phyloP scores from a whole-genome alignment of 2,113 vertebrate genomes.

The Scomber scombrus region DNA sequence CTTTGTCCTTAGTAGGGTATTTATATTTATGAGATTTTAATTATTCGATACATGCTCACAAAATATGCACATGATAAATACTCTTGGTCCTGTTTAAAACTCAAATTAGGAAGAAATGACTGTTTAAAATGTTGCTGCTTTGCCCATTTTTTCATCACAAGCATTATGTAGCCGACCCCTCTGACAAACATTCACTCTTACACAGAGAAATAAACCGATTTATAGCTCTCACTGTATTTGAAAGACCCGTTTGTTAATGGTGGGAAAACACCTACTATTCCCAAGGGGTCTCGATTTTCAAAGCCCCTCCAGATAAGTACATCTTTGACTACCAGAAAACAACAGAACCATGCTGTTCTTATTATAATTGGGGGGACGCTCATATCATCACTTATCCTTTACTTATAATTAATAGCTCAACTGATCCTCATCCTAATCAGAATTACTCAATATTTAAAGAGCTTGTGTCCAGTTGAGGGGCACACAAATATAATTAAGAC shows the following conservation, averaged over 20 bases:
- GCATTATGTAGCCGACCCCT: not conserved
- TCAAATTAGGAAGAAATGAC: too few relatives aligned
- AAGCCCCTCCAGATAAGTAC: not conserved
- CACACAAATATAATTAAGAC: too few relatives aligned
- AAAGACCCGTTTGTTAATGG: not conserved
- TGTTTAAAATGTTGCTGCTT: too few relatives aligned
- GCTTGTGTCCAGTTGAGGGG: too few relatives aligned
- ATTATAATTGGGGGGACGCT: too few relatives aligned
- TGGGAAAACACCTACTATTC: constrained; percentile 19
- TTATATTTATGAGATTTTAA: not conserved
- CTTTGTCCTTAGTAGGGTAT: not conserved
- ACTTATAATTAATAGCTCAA: too few relatives aligned
- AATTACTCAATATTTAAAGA: too few relatives aligned
- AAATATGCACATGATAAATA: not conserved
- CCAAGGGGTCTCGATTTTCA: not conserved
- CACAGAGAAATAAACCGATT: not conserved
- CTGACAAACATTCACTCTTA: not conserved
- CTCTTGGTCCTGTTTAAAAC: too few relatives aligned
- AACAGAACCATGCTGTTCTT: not conserved
- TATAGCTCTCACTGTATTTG: not conserved
- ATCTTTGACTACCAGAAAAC: not conserved
- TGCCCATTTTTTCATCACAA: not conserved
- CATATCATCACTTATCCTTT: too few relatives aligned
- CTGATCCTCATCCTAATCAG: too few relatives aligned
- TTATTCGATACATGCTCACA: not conserved